Conservation (phyloP, 64 coral and sea anemone genomes). For the Exaiptasia diaphana region DNA sequence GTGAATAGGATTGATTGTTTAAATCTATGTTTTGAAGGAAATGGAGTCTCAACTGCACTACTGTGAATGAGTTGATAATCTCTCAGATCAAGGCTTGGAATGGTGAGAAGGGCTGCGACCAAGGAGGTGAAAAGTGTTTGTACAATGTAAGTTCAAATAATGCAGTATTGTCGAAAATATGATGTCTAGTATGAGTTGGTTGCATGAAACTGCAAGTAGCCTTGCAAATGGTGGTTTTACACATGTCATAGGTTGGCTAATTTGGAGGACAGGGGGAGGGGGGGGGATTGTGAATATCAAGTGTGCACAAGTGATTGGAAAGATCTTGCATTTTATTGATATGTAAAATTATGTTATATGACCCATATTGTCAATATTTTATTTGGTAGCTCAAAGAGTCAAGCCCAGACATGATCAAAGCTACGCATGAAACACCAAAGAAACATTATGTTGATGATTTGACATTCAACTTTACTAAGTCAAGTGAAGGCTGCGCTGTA, state of each 20-base stretch:
- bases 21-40: constrained; percentile 35
- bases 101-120: constrained; percentile 29
- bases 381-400: constrained; percentile 46
- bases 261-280: too few relatives aligned
- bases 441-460: constrained; percentile 81
- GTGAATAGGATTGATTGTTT: too few relatives aligned
- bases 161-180: too few relatives aligned
- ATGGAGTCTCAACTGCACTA: constrained; percentile 66
- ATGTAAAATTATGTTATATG: background rate
- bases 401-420: constrained; percentile 45
- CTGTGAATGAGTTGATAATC: constrained; percentile 56
- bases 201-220: background rate
- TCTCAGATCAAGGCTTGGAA: constrained; percentile 76
- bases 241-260: too few relatives aligned
- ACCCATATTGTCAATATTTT: background rate
- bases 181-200: background rate
- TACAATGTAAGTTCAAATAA: constrained; percentile 49
- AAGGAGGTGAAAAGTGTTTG: constrained; percentile 91
- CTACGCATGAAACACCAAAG: constrained; percentile 75
- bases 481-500: constrained; percentile 51
- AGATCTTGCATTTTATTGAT: too few relatives aligned
- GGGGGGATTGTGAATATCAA: too few relatives aligned
- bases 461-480: constrained; percentile 61
- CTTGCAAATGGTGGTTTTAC: background rate
- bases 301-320: too few relatives aligned